Evolutionary conservation across 2,888 invertebrate species (phyloP), one percentile per base, ranked within the genome.

Genomic region (Sesamia inferens): DNA sequence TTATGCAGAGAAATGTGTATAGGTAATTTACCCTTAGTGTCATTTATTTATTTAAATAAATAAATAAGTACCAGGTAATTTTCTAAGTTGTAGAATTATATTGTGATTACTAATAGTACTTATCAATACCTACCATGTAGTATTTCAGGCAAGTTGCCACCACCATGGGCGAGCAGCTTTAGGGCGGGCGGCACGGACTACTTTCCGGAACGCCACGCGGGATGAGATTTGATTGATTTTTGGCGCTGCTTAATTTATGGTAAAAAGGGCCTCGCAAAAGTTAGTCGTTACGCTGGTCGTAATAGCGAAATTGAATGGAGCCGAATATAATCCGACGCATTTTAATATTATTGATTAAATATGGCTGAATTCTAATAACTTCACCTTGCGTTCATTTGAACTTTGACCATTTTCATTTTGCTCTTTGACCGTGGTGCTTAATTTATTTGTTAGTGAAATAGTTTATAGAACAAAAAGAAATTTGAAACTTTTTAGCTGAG

Each of bases 171-270:
- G 24, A 48, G 48, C 13, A 47, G 76, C 42, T 58, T 42, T 68
- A 51, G 78, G 82, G 78, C 70, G 59, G 59, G 68, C 63, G 55
- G 61, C 75, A 70, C 71, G 62, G 44, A 61, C 65, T 68, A 79
- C 68, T 81, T 83, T 55, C 51, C 19, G 22, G 71, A 75, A 76
- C 84, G 66, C 65, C 42, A 58, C 42, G 55, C 51, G 66, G 71
- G 71, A 80, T 54, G 71, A 80, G 62, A 67, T 68, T 77, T 76
- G 81, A 82, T 81, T 84, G 79, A 80, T 83, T 79, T 80, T 80
- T 69, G 79, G 57, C 24, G 55, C 65, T 79, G 48, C 65, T 74
- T 75, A 71, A 84, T 81, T 81, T 78, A 74, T 84, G 78, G 67
- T 78, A 84, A 84, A 81, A 84, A 71, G 64, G 67, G 48, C 67